Evolutionary conservation across 1,140 invertebrate genomes (phyloP).

Genomic region (Spodoptera litura): DNA sequence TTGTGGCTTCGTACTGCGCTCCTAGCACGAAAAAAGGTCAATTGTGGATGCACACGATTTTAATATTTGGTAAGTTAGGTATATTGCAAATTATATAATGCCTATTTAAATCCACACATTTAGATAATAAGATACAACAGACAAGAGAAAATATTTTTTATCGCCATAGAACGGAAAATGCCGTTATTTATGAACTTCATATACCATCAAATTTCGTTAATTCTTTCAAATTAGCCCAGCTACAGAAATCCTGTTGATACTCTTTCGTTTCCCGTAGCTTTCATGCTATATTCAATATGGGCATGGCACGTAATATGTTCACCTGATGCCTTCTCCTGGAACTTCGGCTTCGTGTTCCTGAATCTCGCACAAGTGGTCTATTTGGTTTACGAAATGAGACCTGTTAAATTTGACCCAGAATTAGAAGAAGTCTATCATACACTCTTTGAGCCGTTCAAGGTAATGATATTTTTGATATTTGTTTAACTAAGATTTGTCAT

Average conservation of each 20-base stretch:
- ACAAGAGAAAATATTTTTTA: too few species aligned
- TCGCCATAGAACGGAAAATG: too few species aligned
- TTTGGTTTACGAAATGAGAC: constrained; percentile 93
- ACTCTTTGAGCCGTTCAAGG: constrained; percentile 94
- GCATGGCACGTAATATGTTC: constrained; percentile 96
- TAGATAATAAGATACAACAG: too few species aligned
- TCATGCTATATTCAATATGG: constrained; percentile 94
- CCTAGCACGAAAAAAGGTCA: constrained; percentile 92
- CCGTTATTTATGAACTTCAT: too few species aligned
- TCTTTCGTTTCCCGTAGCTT: constrained; percentile 86
- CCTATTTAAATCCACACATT: too few species aligned
- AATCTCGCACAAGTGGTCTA: constrained; percentile 94
- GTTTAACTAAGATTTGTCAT: neutral
- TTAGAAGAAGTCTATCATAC: constrained; percentile 94
- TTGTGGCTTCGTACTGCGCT: constrained; percentile 91
- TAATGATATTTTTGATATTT: constrained; percentile 71
- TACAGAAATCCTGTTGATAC: neutral
- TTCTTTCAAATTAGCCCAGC: too few species aligned
- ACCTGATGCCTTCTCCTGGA: constrained; percentile 96
- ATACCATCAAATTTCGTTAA: too few species aligned
- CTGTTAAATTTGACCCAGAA: constrained; percentile 94
- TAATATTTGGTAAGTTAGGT: constrained; percentile 89
- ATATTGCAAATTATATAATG: too few species aligned
- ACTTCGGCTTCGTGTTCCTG: constrained; percentile 94
- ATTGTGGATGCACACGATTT: constrained; percentile 92